phyloP scores from a whole-genome alignment of 37 sponge, comb jelly and placozoan species.

The Corticium candelabrum region DNA sequence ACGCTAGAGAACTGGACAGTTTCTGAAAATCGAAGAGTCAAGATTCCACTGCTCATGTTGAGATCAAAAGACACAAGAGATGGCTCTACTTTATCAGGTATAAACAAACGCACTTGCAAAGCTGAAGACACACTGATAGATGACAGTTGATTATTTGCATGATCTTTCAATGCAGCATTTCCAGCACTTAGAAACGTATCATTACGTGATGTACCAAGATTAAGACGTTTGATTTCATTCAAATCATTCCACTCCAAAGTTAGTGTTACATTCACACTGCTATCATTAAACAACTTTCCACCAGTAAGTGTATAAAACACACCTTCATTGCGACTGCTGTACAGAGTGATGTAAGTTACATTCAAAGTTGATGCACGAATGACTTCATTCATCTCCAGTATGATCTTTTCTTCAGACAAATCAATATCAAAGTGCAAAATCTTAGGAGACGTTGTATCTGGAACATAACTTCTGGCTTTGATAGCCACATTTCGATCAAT shows the following conservation, averaged over 20 bases:
- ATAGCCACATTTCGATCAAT: constrained; percentile 2
- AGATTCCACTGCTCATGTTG: constrained; percentile 61
- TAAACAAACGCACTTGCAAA: background rate
- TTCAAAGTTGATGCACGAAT: constrained; percentile 58
- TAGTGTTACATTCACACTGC: constrained; percentile 39
- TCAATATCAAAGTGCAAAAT: constrained; percentile 38
- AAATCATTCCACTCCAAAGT: constrained; percentile 50
- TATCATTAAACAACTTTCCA: constrained; percentile 26
- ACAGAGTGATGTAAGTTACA: constrained; percentile 28
- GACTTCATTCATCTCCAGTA: constrained; percentile 61
- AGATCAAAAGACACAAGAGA: constrained; percentile 19
- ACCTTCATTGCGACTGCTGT: constrained; percentile 9
- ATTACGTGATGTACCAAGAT: constrained; percentile 46
- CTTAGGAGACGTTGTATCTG: constrained; percentile 49
- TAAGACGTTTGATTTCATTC: constrained; percentile 60
- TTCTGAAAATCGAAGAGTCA: constrained; percentile 64
- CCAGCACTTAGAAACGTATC: constrained; percentile 43
- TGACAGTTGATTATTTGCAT: constrained; percentile 30
- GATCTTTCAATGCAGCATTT: constrained; percentile 41
- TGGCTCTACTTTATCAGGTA: background rate
- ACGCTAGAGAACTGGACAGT: constrained; percentile 61
- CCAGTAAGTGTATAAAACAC: constrained; percentile 28
- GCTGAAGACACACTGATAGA: constrained; percentile 2
- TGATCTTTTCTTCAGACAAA: constrained; percentile 36
- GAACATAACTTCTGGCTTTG: constrained; percentile 19